A percentile compares a stretch with the other conserved stretches of the same genome.
These are phyloP conservation scores for Neoarius graeffei DNA, from an alignment of 2,113 vertebrate genomes.

Conservation along the genomic window DNA sequence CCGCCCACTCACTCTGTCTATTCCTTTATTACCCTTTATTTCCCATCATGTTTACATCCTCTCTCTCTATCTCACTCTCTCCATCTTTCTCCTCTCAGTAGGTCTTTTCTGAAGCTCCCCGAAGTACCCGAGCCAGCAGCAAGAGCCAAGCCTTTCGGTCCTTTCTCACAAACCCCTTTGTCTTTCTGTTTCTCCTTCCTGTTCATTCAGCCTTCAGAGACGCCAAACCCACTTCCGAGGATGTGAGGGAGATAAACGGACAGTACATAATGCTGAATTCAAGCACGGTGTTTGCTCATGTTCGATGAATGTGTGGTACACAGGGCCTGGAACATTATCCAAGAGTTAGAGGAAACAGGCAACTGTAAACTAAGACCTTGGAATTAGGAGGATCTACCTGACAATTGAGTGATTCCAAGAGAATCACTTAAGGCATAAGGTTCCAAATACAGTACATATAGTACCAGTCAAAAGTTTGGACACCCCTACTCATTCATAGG, in stretches of 20 bases:
- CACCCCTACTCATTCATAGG: no score
- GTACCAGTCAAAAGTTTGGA: no score
- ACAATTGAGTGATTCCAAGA: background rate
- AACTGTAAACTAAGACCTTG: background rate
- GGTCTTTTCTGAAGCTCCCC: background rate
- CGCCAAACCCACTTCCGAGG: background rate
- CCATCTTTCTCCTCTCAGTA: background rate
- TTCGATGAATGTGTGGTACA: background rate
- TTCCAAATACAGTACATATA: background rate
- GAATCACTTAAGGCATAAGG: background rate
- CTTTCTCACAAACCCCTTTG: background rate
- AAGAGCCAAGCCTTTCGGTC: conserved; percentile 9
- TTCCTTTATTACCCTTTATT: conserved; percentile 24
- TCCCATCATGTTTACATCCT: conserved; percentile 23
- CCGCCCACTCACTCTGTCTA: conserved; percentile 2
- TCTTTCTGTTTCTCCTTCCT: conserved; percentile 2
- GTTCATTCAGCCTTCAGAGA: conserved; percentile 19
- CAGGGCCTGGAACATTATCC: background rate
- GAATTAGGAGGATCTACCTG: background rate
- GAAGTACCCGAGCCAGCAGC: background rate
- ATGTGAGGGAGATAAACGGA: background rate
- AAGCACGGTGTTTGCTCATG: background rate
- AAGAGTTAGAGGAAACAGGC: background rate
- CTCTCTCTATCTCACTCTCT: background rate
- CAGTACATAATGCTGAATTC: background rate